These are phyloP conservation scores for Physocephala rufipes DNA, from an alignment of 2,888 invertebrate species.

Conservation along the genomic window DNA sequence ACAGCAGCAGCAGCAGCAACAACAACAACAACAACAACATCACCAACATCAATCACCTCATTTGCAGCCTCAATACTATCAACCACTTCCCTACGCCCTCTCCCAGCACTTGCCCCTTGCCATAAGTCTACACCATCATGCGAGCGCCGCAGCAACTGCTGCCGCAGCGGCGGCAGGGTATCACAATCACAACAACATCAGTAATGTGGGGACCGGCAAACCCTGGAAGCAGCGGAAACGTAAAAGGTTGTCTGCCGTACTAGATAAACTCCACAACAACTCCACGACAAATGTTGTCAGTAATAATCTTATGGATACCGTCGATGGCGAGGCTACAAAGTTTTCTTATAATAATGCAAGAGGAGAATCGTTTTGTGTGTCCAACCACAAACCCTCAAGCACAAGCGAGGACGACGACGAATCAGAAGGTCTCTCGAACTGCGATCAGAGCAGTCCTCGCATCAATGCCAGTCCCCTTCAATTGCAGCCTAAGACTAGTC, in stretches of 20 bases:
- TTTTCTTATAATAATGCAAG: conserved; percentile 47
- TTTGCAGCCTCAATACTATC: conserved; percentile 51
- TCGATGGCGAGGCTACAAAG: conserved; percentile 47
- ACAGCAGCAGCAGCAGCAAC: conserved; percentile 44
- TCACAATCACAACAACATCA: conserved; percentile 46
- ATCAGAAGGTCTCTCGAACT: conserved; percentile 53
- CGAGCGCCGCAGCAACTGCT: conserved; percentile 55
- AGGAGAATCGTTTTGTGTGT: conserved; percentile 33
- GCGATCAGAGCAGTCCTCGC: conserved; percentile 57
- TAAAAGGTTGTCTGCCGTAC: conserved; percentile 80
- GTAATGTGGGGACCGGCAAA: conserved; percentile 46
- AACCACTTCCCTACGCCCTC: conserved; percentile 54
- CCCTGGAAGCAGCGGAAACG: conserved; percentile 78
- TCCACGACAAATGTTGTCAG: conserved; percentile 65
- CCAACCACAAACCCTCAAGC: conserved; percentile 48
- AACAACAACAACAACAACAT: conserved; percentile 46
- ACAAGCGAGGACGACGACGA: conserved; percentile 55
- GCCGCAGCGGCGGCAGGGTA: conserved; percentile 57
- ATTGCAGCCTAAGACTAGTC: conserved; percentile 46
- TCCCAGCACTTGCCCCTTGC: conserved; percentile 58
- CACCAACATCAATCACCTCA: conserved; percentile 49
- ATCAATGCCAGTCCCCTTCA: conserved; percentile 63
- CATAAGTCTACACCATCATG: conserved; percentile 58
- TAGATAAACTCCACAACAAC: conserved; percentile 76
- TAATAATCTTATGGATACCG: conserved; percentile 49